Conservation (phyloP, 2,888 invertebrate genomes). For the Steromphala cineraria region DNA sequence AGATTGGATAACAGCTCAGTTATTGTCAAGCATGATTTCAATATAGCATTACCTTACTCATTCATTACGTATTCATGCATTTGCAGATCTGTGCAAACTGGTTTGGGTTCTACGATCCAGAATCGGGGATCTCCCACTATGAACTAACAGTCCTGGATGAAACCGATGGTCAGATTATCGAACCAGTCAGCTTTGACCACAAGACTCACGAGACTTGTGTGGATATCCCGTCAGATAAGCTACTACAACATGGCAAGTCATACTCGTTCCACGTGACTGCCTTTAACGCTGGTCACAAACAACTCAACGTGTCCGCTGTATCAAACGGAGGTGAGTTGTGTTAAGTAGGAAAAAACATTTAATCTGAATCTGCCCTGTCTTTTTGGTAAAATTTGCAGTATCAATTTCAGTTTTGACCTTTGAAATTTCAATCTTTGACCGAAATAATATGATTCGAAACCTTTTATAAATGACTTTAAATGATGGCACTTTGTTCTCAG, state of each 20-base stretch:
- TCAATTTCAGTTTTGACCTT: too few species aligned
- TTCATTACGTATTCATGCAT: too few species aligned
- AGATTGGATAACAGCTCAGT: too few species aligned
- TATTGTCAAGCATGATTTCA: too few species aligned
- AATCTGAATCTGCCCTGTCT: too few species aligned
- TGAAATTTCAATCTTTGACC: too few species aligned
- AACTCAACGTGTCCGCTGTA: slow-evolving; percentile 42
- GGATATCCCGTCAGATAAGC: slow-evolving; percentile 26
- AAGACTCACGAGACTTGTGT: slow-evolving; percentile 40
- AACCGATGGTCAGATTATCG: slow-evolving; percentile 32
- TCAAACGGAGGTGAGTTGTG: slow-evolving; percentile 46
- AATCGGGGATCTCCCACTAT: slow-evolving; percentile 55
- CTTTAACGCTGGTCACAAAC: slow-evolving; percentile 52
- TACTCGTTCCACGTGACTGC: slow-evolving; percentile 52
- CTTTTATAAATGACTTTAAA: too few species aligned
- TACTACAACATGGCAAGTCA: slow-evolving; percentile 42
- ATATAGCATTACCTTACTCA: too few species aligned
- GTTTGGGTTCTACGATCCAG: slow-evolving; percentile 55
- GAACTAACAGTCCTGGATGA: slow-evolving; percentile 40
- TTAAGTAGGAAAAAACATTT: neutral
- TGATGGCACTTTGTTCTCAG: too few species aligned
- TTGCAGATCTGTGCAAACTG: slow-evolving; percentile 59
- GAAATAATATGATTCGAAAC: too few species aligned
- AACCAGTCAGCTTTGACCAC: slow-evolving; percentile 28
- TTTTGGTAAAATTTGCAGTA: too few species aligned